Evolutionary conservation across 2,888 invertebrate genomes (phyloP), one percentile per base, ranked within the genome.

Genomic region (Baccha elongata): DNA sequence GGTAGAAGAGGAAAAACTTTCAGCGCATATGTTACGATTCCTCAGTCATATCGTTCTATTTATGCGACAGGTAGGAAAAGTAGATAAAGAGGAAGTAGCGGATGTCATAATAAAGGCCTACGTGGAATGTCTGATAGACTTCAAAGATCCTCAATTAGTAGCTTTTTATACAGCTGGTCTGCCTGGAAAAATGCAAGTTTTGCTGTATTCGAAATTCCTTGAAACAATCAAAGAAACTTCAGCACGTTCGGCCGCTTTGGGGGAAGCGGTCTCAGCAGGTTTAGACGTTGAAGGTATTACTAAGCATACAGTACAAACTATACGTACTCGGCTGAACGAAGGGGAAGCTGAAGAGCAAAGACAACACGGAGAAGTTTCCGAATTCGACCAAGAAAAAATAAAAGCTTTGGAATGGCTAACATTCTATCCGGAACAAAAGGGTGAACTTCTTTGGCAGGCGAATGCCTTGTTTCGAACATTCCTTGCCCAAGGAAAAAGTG

Each of bases 401-500:
- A 93, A 93, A 32, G 93, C 97, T 0, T 91, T 98, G 1, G 98
- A 98, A 89, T 98, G 98, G 97, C 91, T 98, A 7, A 93, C 95
- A 21, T 95, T 97, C 86, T 94, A 97, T 87, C 92, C 93, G 11
- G 92, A 93, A 53, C 97, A 98, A 90, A 91, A 95, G 44, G 93
- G 94, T 40, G 98, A 98, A 90, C 95, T 96, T 8, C 88, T 98
- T 19, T 94, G 94, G 92, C 95, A 98, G 88, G 94, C 96, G n/a
- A 98, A 98, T 92, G 94, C 96, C 13, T 93, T 98, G 88, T 95
- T 98, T 87, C 94, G 97, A 78, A 94, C 93, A 72, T 98, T 98
- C 89, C 92, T 98, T 79, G 95, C 94, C 1, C 92, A 95, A 86
- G 93, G 94, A 26, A 98, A 97, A 89, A 91, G 96, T 60, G 95